Conservation (phyloP, 2,888 invertebrate species). For the Hypercompe scribonia region DNA sequence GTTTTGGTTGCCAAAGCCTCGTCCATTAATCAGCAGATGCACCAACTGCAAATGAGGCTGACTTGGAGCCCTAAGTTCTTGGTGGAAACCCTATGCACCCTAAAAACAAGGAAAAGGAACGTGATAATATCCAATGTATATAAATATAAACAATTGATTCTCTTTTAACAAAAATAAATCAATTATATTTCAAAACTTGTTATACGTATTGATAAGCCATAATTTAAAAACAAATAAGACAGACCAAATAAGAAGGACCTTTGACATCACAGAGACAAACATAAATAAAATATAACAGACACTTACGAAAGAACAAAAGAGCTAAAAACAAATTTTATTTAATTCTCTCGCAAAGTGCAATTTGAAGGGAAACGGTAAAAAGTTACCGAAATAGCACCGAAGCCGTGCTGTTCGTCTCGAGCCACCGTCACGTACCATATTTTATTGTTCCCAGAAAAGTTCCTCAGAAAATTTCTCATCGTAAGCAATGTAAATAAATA, state of each 20-base stretch:
- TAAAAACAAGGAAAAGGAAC: too few relatives aligned
- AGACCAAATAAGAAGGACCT: not conserved
- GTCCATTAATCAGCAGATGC: too few relatives aligned
- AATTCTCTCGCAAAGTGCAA: constrained; percentile 59
- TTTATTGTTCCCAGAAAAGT: constrained; percentile 64
- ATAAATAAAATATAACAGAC: constrained; percentile 26
- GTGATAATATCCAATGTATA: too few relatives aligned
- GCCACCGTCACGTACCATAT: constrained; percentile 59
- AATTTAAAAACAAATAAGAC: not conserved
- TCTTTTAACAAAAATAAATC: not conserved
- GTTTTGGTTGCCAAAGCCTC: too few relatives aligned
- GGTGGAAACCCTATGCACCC: too few relatives aligned
- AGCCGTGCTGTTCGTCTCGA: constrained; percentile 54
- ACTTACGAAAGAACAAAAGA: constrained; percentile 43
- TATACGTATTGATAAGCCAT: not conserved
- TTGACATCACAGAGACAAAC: constrained; percentile 22
- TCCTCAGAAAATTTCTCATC: constrained; percentile 52
- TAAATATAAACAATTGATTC: not conserved
- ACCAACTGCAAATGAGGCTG: too few relatives aligned
- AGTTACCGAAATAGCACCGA: constrained; percentile 59
- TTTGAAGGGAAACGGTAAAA: constrained; percentile 55
- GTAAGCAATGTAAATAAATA: constrained; percentile 50
- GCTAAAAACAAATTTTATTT: constrained; percentile 47
- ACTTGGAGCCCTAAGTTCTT: too few relatives aligned
- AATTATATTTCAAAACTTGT: not conserved